These are phyloP conservation scores for Propithecus deckenii DNA, from an alignment of 2,797 vertebrate species.

Conservation along the genomic window DNA sequence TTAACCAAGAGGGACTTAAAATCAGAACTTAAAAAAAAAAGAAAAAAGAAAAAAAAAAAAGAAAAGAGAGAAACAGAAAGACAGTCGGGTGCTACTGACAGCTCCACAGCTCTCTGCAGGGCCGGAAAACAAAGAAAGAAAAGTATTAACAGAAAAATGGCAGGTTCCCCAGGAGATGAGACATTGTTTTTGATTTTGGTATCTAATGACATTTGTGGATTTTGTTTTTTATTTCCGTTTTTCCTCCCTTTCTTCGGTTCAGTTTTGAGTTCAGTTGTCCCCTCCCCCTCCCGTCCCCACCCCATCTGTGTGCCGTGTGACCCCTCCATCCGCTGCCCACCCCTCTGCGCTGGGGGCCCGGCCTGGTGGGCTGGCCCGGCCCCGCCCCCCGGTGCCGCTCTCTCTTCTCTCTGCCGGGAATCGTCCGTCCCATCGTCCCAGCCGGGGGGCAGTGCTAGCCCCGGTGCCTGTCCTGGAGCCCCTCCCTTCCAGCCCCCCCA, in stretches of 20 bases:
- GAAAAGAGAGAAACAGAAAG: conserved; percentile 87
- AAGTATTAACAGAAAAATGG: conserved; percentile 84
- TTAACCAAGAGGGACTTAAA: conserved; percentile 99
- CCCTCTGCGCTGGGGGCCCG: conserved; percentile 56
- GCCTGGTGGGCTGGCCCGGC: conserved; percentile 67
- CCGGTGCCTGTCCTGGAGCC: conserved; percentile 60
- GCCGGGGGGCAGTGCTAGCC: conserved; percentile 58
- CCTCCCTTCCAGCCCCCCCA: background rate
- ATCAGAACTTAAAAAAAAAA: conserved; percentile 88
- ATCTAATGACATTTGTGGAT: conserved; percentile 97
- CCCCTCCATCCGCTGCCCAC: conserved; percentile 51
- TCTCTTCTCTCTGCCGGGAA: conserved; percentile 75
- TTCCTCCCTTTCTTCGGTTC: conserved; percentile 78
- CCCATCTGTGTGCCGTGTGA: conserved; percentile 76
- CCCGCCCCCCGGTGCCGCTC: conserved; percentile 3
- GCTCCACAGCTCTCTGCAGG: conserved; percentile 98
- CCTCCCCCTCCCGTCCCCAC: conserved; percentile 62
- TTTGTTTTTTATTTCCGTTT: conserved; percentile 90
- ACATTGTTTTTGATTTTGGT: conserved; percentile 96
- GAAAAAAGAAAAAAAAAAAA: conserved; percentile 85
- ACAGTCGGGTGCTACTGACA: conserved; percentile 98
- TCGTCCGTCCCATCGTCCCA: conserved; percentile 51
- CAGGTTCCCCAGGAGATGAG: conserved; percentile 88
- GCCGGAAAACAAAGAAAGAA: conserved; percentile 92
- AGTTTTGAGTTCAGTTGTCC: conserved; percentile 79